A percentile compares a stretch with the other conserved stretches of the same genome.
Conservation (phyloP, 2,888 invertebrate genomes). For the Caenorhabditis japonica region DNA sequence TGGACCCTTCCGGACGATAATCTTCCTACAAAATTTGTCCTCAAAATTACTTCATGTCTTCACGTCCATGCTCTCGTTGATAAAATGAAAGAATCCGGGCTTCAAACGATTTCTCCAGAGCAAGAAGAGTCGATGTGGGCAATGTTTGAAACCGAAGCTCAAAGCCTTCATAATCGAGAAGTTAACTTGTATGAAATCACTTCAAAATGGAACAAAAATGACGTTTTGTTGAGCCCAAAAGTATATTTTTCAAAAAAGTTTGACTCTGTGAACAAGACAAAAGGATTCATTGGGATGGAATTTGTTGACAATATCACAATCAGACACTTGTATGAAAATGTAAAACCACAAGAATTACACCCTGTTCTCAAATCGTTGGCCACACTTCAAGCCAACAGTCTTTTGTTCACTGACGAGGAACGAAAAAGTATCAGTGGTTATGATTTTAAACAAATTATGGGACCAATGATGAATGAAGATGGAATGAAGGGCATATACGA, state of each 20-base stretch:
- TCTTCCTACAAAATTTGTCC: slow-evolving; percentile 36
- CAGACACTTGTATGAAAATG: slow-evolving; percentile 42
- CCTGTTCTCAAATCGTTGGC: slow-evolving; percentile 38
- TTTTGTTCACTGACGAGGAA: slow-evolving; percentile 36
- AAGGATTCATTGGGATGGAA: slow-evolving; percentile 53
- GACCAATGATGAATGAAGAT: slow-evolving; percentile 40
- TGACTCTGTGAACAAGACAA: slow-evolving; percentile 20
- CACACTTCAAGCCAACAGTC: slow-evolving; percentile 32
- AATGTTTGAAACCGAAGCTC: slow-evolving; percentile 32
- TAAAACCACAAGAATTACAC: slow-evolving; percentile 23
- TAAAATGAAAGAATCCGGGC: slow-evolving; percentile 22
- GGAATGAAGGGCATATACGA: slow-evolving; percentile 29
- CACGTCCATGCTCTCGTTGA: slow-evolving; percentile 27
- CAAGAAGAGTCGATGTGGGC: slow-evolving; percentile 25
- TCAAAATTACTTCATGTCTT: slow-evolving; percentile 41
- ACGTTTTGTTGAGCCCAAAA: slow-evolving; percentile 33
- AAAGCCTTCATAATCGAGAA: slow-evolving; percentile 46
- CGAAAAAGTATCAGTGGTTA: slow-evolving; percentile 29
- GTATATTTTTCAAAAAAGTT: slow-evolving; percentile 42
- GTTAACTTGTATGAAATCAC: slow-evolving; percentile 40
- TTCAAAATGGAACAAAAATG: slow-evolving; percentile 24
- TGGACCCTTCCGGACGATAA: slow-evolving; percentile 33
- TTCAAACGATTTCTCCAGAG: background rate
- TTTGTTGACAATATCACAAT: slow-evolving; percentile 24
- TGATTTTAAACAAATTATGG: slow-evolving; percentile 44